Evolutionary conservation across 2,113 vertebrate species (phyloP).

Genomic region (Tetraodon nigroviridis): DNA sequence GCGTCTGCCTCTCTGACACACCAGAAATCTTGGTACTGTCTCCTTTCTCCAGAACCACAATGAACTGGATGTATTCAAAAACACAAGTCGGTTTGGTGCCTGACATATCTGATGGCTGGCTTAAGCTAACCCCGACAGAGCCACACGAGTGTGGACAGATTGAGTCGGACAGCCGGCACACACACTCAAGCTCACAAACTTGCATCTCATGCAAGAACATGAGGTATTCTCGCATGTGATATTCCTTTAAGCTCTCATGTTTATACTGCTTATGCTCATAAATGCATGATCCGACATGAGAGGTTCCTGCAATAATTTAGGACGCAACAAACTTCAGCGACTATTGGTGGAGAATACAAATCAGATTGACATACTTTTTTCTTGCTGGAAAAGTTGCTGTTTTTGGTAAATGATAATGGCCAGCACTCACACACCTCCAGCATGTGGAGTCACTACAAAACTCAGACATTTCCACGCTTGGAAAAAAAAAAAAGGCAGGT

Average conservation of each 20-base stretch:
- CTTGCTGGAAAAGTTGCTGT: constrained; percentile 3
- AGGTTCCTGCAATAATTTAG: constrained; percentile 15
- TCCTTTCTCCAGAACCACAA: not conserved
- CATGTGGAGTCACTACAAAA: constrained; percentile 22
- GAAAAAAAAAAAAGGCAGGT: constrained; percentile 15
- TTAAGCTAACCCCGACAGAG: constrained; percentile 59
- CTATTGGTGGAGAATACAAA: constrained; percentile 22
- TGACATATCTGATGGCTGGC: constrained; percentile 48
- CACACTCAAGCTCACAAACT: constrained; percentile 18
- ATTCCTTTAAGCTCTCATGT: not conserved
- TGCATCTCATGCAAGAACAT: not conserved
- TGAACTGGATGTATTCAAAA: constrained; percentile 3
- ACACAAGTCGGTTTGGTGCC: constrained; percentile 33
- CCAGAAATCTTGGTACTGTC: not conserved
- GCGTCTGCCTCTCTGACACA: constrained; percentile 10
- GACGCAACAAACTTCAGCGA: constrained; percentile 16
- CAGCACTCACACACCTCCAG: constrained; percentile 32
- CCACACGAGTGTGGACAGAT: constrained; percentile 60
- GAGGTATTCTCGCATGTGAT: constrained; percentile 1
- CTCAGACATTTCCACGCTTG: constrained; percentile 7
- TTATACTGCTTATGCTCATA: constrained; percentile 6
- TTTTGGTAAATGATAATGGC: constrained; percentile 23
- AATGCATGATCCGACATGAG: not conserved
- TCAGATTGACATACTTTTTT: constrained; percentile 26
- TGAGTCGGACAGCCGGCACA: constrained; percentile 53